phyloP scores from a whole-genome alignment of 2,113 vertebrate genomes.

The Leucopternis melanops region DNA sequence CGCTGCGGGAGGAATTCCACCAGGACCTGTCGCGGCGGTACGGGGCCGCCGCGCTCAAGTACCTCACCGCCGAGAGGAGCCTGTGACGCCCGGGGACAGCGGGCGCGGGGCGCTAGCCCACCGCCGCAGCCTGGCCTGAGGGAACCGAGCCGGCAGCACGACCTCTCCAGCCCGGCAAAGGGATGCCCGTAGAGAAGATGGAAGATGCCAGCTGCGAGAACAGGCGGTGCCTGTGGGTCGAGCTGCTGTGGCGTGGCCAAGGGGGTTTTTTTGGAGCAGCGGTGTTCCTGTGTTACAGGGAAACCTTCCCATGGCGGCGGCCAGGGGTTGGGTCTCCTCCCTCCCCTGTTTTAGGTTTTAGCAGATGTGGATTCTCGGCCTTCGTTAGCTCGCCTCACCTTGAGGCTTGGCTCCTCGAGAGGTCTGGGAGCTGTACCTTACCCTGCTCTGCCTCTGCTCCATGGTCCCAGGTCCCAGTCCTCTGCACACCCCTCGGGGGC shows the following conservation, averaged over 20 bases:
- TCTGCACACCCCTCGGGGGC: fast-evolving
- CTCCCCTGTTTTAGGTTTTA: not conserved
- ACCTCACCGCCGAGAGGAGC: constrained; percentile 89
- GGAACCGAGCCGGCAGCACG: fast-evolving
- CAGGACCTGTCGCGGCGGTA: constrained; percentile 92
- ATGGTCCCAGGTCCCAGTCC: not conserved
- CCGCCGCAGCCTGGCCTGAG: fast-evolving
- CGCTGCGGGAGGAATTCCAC: constrained; percentile 92
- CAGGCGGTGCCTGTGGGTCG: not conserved
- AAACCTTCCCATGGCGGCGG: not conserved
- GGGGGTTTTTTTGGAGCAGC: not conserved
- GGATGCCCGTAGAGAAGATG: not conserved
- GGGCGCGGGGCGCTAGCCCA: not conserved
- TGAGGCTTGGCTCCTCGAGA: not conserved
- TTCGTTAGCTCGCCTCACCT: not conserved
- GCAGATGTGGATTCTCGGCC: not conserved
- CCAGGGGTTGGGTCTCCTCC: not conserved
- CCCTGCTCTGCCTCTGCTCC: not conserved
- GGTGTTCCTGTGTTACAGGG: not conserved
- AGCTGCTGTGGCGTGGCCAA: not conserved
- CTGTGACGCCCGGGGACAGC: constrained; percentile 30
- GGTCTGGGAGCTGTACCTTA: not conserved
- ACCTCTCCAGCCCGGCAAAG: not conserved
- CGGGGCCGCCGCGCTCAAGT: constrained; percentile 91
- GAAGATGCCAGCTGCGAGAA: not conserved